phyloP scores from a whole-genome alignment of 2,797 vertebrate species.

The Tragopan temminckii region DNA sequence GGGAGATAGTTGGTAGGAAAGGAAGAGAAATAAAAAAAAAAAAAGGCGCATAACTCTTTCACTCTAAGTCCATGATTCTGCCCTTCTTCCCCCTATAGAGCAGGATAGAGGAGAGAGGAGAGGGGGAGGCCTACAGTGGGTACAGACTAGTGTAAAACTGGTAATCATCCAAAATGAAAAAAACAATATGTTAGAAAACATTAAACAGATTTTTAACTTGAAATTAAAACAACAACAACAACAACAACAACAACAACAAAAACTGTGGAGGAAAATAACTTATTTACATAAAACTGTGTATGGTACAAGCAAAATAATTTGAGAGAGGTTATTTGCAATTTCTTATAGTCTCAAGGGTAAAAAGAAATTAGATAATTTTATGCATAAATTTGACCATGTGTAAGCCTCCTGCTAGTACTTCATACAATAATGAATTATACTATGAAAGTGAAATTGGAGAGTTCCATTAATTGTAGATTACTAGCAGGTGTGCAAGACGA shows the following conservation, averaged over 20 bases:
- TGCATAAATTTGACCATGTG: not conserved
- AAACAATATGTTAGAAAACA: not conserved
- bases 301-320: not conserved
- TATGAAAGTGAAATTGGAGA: not conserved
- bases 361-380: not conserved
- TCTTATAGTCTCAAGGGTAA: not conserved
- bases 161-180: not conserved
- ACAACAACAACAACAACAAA: too few relatives aligned
- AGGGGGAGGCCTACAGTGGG: accelerated
- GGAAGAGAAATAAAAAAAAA: not conserved
- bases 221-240: not conserved
- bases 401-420: not conserved
- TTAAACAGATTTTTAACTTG: not conserved
- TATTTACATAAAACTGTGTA: not conserved
- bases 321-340: not conserved
- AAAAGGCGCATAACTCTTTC: not conserved
- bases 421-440: not conserved
- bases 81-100: accelerated
- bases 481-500: not conserved
- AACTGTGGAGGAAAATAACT: not conserved
- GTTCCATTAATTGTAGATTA: not conserved
- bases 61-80: not conserved
- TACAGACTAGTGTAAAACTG: not conserved
- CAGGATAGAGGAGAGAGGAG: accelerated
- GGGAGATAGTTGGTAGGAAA: not conserved